Evolutionary conservation across 2,797 vertebrate species (phyloP), one percentile per base, ranked within the genome.

Genomic region (Urocyon cinereoargenteus): DNA sequence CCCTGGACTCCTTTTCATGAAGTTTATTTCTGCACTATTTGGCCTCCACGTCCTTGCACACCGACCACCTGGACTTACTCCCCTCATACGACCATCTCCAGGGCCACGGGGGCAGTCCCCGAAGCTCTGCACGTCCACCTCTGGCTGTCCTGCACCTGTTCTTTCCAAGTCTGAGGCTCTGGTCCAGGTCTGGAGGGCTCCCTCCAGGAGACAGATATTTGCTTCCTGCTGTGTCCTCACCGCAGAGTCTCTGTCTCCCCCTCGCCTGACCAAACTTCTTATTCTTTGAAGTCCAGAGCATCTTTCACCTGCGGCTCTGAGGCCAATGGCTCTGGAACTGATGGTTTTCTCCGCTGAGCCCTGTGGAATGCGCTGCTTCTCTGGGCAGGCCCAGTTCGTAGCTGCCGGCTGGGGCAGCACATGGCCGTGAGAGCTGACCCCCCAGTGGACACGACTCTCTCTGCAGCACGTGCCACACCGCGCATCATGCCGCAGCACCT

Each of bases 331-430:
- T 12, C 16, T 19, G 6, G 59, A 31, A 31, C 18, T 59, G 8
- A 14, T 18, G 0, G 28, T 22, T n/a, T 28, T 18, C 26, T 62
- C 55, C 1, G 21, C 14, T 2, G 14, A 77, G 12, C 7, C 36
- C 34, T 1, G 0, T 3, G 3, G 16, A 16, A 4, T 3, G 28
- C 40, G 2, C 18, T 0, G 26, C 14, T 22, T 62, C 26, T 19
- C 21, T 1, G 15, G 55, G 64, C 28, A n/a, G 18, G 15, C 64
- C 62, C 15, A 18, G 31, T n/a, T 31, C 64, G 1, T 31, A n/a
- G 31, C 14, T 2, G 2, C 14, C 14, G 14, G 45, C 6, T 0
- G 0, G 9, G 0, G 11, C 16, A 31, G 3, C 3, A 0, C 0
- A 7, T 1, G 0, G 34, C 16, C 24, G 6, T 26, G 12, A 0